These are phyloP conservation scores for Drosophila saltans DNA, from an alignment of 1,140 invertebrate genomes.

Conservation along the genomic window DNA sequence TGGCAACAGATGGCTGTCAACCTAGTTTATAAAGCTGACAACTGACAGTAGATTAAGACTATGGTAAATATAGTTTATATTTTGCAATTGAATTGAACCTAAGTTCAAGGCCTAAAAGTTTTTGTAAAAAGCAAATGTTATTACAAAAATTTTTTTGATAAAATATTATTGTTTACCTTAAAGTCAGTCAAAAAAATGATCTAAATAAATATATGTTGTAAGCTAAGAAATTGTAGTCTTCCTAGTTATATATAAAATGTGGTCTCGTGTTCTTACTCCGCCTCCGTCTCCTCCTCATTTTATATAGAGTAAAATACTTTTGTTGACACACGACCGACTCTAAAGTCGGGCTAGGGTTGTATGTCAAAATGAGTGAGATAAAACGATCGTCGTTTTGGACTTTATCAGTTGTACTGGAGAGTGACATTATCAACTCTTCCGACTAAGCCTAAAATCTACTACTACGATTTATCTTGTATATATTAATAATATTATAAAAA, in stretches of 20 bases:
- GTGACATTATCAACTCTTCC: slow-evolving; percentile 71
- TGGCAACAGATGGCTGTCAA: slow-evolving; percentile 22
- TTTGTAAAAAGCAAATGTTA: slow-evolving; percentile 9
- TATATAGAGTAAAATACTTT: neutral
- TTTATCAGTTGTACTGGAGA: slow-evolving; percentile 56
- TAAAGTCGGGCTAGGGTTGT: slow-evolving; percentile 6
- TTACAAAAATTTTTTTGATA: too few species aligned
- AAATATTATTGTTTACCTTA: neutral
- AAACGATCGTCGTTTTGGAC: slow-evolving; percentile 45
- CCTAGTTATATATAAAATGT: neutral
- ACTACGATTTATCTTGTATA: slow-evolving; percentile 45
- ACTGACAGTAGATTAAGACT: slow-evolving; percentile 4
- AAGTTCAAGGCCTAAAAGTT: slow-evolving; percentile 55
- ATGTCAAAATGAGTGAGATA: slow-evolving; percentile 53
- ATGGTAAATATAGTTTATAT: slow-evolving; percentile 29
- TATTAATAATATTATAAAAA: slow-evolving; percentile 61
- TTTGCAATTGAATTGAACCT: slow-evolving; percentile 45
- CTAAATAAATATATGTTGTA: slow-evolving; percentile 9
- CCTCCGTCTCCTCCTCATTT: neutral
- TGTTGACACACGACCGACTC: slow-evolving; percentile 56
- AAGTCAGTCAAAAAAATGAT: neutral
- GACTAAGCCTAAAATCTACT: slow-evolving; percentile 73
- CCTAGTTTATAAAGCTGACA: slow-evolving; percentile 8
- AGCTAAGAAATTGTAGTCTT: neutral
- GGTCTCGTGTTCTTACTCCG: neutral